These are phyloP conservation scores for Alcis repandata DNA, from an alignment of 2,888 invertebrate genomes.

Conservation along the genomic window DNA sequence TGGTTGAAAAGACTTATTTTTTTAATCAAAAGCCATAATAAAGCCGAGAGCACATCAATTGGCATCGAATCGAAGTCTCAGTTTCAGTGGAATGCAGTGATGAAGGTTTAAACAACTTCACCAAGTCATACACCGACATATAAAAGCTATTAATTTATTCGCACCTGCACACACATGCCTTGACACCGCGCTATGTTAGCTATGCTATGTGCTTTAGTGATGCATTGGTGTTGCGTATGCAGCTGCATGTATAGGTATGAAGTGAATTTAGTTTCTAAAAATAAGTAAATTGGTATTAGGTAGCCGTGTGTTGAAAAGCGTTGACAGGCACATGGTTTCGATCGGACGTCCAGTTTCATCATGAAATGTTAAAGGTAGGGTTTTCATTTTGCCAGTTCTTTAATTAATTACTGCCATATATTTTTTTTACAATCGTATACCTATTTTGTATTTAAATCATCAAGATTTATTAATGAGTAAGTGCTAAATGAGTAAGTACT, in stretches of 20 bases:
- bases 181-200: conserved; percentile 16
- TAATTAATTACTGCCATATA: neutral
- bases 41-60: conserved; percentile 26
- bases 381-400: no score
- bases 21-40: conserved; percentile 21
- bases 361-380: no score
- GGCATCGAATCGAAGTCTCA: conserved; percentile 33
- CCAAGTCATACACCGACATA: neutral
- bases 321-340: neutral
- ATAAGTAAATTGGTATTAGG: neutral
- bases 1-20: neutral
- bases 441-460: no score
- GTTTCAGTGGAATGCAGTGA: conserved; percentile 6
- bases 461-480: no score
- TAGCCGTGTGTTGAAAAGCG: neutral
- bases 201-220: conserved; percentile 7
- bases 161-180: conserved; percentile 8
- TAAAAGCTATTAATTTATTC: neutral
- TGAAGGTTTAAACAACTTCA: neutral
- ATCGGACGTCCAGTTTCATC: neutral
- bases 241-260: conserved; percentile 1
- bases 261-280: neutral
- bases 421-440: neutral
- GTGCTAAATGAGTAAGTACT: no score
- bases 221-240: neutral